Evolutionary conservation across 1,140 invertebrate genomes (phyloP).

Genomic region (Melitaea cinxia): DNA sequence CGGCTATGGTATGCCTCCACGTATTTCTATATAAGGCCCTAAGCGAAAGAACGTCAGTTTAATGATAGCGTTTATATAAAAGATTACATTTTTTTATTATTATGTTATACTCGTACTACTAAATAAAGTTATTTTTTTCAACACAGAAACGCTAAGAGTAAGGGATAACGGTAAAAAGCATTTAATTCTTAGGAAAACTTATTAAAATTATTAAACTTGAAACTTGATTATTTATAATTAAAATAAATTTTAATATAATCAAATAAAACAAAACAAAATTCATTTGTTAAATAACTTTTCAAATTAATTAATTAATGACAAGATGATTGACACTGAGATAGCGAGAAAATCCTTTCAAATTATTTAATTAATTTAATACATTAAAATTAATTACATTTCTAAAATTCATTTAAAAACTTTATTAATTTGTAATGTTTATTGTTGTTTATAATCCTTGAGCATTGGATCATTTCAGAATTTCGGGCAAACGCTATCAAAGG

Average conservation of each 20-base stretch:
- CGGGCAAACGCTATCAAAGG: not conserved
- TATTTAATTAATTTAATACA: not conserved
- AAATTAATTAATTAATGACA: constrained; percentile 1
- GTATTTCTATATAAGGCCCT: too few species aligned
- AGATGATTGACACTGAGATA: not conserved
- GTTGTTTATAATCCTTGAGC: not conserved
- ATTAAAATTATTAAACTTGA: too few species aligned
- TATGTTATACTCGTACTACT: too few species aligned
- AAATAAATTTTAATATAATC: not conserved
- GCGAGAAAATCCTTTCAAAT: not conserved
- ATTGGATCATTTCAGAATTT: not conserved
- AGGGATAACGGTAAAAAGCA: too few species aligned
- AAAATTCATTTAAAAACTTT: not conserved
- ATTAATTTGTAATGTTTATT: not conserved
- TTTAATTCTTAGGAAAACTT: too few species aligned
- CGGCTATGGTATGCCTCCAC: too few species aligned
- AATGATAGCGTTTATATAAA: too few species aligned
- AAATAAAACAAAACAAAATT: not conserved
- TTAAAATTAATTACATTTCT: not conserved
- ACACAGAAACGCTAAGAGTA: too few species aligned
- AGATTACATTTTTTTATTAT: too few species aligned
- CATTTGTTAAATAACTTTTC: not conserved
- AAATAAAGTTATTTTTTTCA: too few species aligned
- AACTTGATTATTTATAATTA: too few species aligned
- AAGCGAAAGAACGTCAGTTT: too few species aligned